Evolutionary conservation across 2,797 vertebrate species (phyloP).

Genomic region (Eupleurogrammus muticus): DNA sequence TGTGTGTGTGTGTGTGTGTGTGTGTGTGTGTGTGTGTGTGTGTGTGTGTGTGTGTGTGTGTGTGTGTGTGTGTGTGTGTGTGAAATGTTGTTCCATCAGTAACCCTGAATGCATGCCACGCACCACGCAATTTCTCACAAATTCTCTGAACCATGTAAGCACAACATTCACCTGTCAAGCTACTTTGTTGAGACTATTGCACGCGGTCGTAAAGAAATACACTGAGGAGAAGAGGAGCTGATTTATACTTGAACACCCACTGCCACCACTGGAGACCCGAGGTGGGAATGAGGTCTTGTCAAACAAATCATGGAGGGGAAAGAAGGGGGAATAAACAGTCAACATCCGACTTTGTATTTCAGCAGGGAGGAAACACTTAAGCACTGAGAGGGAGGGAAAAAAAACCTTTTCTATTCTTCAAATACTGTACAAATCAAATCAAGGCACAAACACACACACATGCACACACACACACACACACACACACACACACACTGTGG

Average conservation of each 20-base stretch:
- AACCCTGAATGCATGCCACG: conserved; percentile 59
- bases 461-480: no score
- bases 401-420: background rate
- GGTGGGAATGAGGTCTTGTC: conserved; percentile 33
- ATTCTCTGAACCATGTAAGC: conserved; percentile 69
- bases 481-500: no score
- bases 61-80: conserved; percentile 14
- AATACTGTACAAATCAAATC: conserved; percentile 11
- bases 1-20: background rate
- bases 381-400: background rate
- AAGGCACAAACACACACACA: background rate
- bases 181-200: conserved; percentile 54
- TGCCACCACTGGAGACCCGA: conserved; percentile 19
- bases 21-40: conserved; percentile 18
- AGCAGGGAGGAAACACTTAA: background rate
- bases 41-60: background rate
- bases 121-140: conserved; percentile 57
- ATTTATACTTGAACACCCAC: conserved; percentile 40
- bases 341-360: background rate
- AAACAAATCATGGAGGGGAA: conserved; percentile 34
- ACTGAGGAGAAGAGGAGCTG: conserved; percentile 37
- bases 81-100: conserved; percentile 62
- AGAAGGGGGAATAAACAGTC: background rate
- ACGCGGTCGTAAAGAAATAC: conserved; percentile 49
- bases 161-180: conserved; percentile 72